Base-by-base conservation (phyloP, 2,888 invertebrate species). In the Halictus quadricinctus region DNA sequence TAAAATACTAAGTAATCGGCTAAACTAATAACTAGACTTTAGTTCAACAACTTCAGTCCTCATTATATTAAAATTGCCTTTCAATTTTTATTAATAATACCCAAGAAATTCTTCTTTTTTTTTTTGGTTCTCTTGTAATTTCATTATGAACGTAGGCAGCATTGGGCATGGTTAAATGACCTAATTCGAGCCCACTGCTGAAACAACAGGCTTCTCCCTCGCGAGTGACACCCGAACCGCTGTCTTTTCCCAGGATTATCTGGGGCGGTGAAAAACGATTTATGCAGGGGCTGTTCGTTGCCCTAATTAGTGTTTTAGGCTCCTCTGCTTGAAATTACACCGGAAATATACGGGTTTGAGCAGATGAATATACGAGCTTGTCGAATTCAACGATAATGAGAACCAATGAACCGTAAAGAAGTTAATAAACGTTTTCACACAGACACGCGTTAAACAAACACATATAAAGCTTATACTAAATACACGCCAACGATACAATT, bases 231-330 rank as follows among this genome's bases (percentile, higher is more conserved):
- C 74, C 72, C 89, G 64, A 64, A 29, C 64, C 76, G 83, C 70
- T 85, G 88, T 80, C 73, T 72, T 83, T 89, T 89, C 89, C 86
- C 86, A 89, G 72, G 78, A 60, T 73, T 81, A 15, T 60, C 46
- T 46, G 69, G 81, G 78, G 79, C 76, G 79, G 73, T 75, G 84
- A 41, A 81, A 81, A 77, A 83, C 76, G 70, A 81, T 88, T 81
- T 80, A 72, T 78, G 79, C 50, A 60, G 70, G 50, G 87, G 87
- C 12, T 84, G 88, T 90, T 89, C 87, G 64, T 15, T 29, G 13
- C 15, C 15, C 64, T 29, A 64, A 64, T 29, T 64, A 64, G 29
- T 29, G 29, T 64, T 29, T 6, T 7, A 2, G 18, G 29, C 29
- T 64, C 29, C 64, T 64, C 29, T 64, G 18, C 77, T 85, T 87